phyloP scores from a whole-genome alignment of 2,797 vertebrate species.

The Anguilla pacifica region DNA sequence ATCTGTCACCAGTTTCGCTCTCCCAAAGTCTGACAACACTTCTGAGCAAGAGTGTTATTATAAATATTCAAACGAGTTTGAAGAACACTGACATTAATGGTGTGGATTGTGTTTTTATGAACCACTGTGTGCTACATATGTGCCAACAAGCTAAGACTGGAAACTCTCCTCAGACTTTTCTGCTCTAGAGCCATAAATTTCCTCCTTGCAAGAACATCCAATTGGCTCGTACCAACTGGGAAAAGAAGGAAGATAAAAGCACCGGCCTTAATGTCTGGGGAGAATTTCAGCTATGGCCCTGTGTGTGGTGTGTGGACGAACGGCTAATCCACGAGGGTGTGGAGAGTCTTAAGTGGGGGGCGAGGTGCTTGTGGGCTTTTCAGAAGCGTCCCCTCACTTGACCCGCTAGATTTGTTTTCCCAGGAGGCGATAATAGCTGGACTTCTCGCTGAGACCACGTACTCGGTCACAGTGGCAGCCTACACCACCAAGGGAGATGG shows the following conservation, averaged over 20 bases:
- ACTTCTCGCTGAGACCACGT: slow-evolving; percentile 90
- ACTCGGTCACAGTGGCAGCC: slow-evolving; percentile 90
- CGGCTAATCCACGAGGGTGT: slow-evolving; percentile 25
- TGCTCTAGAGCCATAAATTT: slow-evolving; percentile 30
- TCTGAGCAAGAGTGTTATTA: background rate
- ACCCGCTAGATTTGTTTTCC: slow-evolving; percentile 37
- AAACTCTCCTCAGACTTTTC: background rate
- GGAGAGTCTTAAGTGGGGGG: background rate
- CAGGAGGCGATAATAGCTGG: slow-evolving; percentile 87
- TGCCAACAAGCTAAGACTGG: slow-evolving; percentile 7
- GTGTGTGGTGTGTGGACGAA: slow-evolving; percentile 31
- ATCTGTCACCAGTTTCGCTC: slow-evolving; percentile 1
- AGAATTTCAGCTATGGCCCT: slow-evolving; percentile 14
- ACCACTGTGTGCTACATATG: background rate
- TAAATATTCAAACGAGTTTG: background rate
- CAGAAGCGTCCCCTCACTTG: background rate
- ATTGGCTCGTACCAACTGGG: background rate
- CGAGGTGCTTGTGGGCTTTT: background rate
- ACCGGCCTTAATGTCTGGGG: slow-evolving; percentile 35
- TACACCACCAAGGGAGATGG: slow-evolving; percentile 94
- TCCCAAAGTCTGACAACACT: background rate
- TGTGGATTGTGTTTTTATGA: background rate
- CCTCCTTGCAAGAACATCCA: background rate
- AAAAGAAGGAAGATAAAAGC: background rate
- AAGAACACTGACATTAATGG: slow-evolving; percentile 31